These are phyloP conservation scores for Phanerotoma sp. DNA, from an alignment of 2,888 invertebrate genomes.

Conservation along the genomic window DNA sequence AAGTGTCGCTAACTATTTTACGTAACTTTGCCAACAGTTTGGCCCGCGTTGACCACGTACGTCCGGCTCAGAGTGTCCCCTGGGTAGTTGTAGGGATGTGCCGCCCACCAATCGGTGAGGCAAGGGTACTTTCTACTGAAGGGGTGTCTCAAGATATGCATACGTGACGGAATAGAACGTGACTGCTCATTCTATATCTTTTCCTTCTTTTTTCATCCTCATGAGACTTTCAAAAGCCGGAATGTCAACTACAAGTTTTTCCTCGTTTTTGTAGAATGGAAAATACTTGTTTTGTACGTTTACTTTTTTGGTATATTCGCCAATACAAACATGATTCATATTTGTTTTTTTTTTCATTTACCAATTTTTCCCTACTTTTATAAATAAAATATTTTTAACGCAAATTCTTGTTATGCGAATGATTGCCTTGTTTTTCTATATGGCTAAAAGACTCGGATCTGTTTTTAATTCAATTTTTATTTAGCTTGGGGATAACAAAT, in stretches of 20 bases:
- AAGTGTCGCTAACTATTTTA: conserved; percentile 59
- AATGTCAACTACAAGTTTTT: background rate
- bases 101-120: conserved; percentile 15
- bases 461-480: no score
- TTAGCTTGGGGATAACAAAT: no score
- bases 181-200: conserved; percentile 34
- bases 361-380: background rate
- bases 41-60: conserved; percentile 58
- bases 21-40: conserved; percentile 58
- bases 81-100: conserved; percentile 36
- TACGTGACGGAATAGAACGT: conserved; percentile 55
- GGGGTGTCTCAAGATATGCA: conserved; percentile 57
- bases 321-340: no score
- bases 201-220: conserved; percentile 7
- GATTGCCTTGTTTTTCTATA: no score
- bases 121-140: conserved; percentile 32
- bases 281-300: background rate
- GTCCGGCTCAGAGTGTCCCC: conserved; percentile 51
- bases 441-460: no score
- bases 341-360: no score
- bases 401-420: no score
- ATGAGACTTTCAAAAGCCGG: background rate
- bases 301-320: no score
- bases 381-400: background rate
- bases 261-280: background rate